These are phyloP conservation scores for Neodontobutis hainanensis DNA, from an alignment of 2,113 vertebrate genomes.

Conservation along the genomic window DNA sequence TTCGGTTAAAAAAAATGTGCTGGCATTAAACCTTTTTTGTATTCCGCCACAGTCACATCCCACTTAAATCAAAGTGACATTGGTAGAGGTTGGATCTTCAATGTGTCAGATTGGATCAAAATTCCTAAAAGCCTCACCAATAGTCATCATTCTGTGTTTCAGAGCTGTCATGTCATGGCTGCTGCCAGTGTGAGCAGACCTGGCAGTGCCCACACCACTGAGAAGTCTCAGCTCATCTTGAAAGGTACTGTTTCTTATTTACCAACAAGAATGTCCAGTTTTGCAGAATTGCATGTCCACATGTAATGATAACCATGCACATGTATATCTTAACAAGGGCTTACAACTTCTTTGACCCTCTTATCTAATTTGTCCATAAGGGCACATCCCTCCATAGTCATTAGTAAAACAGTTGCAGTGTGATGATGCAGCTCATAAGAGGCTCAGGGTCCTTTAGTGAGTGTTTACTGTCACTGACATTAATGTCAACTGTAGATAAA, in stretches of 20 bases:
- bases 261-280: background rate
- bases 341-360: too few species aligned
- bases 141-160: constrained; percentile 39
- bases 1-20: background rate
- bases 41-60: constrained; percentile 13
- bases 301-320: too few species aligned
- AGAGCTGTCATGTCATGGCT: constrained; percentile 92
- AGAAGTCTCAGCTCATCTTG: constrained; percentile 89
- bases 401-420: too few species aligned
- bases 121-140: too few species aligned
- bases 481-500: too few species aligned
- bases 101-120: background rate
- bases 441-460: too few species aligned
- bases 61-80: constrained; percentile 66
- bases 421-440: too few species aligned
- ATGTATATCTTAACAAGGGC: too few species aligned
- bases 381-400: too few species aligned
- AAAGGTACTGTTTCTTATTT: constrained; percentile 84
- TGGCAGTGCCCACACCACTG: constrained; percentile 76
- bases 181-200: constrained; percentile 87
- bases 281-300: too few species aligned
- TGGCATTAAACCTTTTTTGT: background rate
- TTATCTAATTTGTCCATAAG: too few species aligned
- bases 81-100: constrained; percentile 7
- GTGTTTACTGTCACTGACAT: too few species aligned